Evolutionary conservation across 2,888 invertebrate species (phyloP).

Genomic region (Drosophila borealis): DNA sequence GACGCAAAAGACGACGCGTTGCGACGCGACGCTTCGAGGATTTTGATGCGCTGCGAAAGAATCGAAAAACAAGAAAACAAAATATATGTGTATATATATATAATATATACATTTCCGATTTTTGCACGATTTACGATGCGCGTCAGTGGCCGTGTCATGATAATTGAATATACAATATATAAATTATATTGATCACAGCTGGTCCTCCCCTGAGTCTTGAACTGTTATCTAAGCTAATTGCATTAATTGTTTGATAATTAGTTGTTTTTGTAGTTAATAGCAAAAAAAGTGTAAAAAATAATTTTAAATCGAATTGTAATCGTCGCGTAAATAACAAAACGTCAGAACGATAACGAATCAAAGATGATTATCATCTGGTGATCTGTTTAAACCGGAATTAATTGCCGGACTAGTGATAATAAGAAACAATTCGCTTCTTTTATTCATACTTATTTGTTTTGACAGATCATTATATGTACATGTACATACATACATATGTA

Average conservation of each 20-base stretch:
- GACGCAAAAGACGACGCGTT: constrained; percentile 46
- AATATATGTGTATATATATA: constrained; percentile 1
- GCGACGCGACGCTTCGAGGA: constrained; percentile 18
- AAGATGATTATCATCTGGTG: background rate
- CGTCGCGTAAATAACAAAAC: constrained; percentile 9
- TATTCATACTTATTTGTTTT: too few species aligned
- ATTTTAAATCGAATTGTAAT: constrained; percentile 10
- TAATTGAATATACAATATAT: constrained; percentile 34
- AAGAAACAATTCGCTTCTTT: constrained; percentile 2
- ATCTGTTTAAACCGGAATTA: constrained; percentile 4
- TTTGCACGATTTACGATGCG: constrained; percentile 42
- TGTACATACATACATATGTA: too few species aligned
- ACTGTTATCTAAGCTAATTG: constrained; percentile 35
- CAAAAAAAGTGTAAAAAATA: constrained; percentile 1
- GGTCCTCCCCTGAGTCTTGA: constrained; percentile 6
- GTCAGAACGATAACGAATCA: background rate
- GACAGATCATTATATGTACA: background rate
- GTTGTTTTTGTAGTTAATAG: constrained; percentile 23
- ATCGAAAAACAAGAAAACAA: constrained; percentile 27
- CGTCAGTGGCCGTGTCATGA: constrained; percentile 33
- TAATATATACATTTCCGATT: constrained; percentile 14
- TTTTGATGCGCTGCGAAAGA: constrained; percentile 17
- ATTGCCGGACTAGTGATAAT: constrained; percentile 19
- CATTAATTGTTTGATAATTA: constrained; percentile 29
- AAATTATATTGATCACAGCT: constrained; percentile 26